Base-by-base conservation (phyloP, 2,797 vertebrate genomes). In the Danio tinwini region DNA sequence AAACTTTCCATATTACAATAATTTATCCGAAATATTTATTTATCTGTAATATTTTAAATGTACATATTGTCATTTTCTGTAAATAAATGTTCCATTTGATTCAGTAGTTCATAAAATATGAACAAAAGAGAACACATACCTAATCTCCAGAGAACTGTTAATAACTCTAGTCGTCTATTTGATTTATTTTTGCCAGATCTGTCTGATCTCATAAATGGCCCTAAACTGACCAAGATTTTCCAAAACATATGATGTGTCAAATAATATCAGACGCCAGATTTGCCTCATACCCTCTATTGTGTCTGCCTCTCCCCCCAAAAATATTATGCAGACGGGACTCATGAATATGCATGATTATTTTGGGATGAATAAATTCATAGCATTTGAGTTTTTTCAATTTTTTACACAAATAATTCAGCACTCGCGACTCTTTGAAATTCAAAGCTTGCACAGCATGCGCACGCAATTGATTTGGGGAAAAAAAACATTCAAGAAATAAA, bases 291-390 rank as follows among this genome's bases (percentile, higher is more conserved):
- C 74, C 73, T 49, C 69, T 76, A 75, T 83, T 70, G 62, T 83
- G 82, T 67, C 61, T 75, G 45, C 61, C 78, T 82, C 52, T 73
- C 78, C 78, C 76, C 74, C 14, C 10, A 11, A 37, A 69, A 77
- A 80, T 45, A 76, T 74, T 80, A 80, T 56, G 53, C 78, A 76
- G 61, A 29, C 70, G 55, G 52, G 16, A 69, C 68, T 83, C 82
- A 81, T 85, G 82, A 83, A 85, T 85, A 85, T 85, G 76, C 84
- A 83, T 83, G 61, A 76, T 67, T 72, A 62, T 76, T 81, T 72
- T 67, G 76, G 73, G 72, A 74, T 81, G 82, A 74, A 85, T 83
- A 83, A 79, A 81, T 78, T 67, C 61, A 67, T 68, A 65, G 69
- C 39, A 67, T 81, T 80, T 73, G 69, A 73, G 42, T 45, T 62